A percentile compares a stretch with the other conserved stretches of the same genome.
These are phyloP conservation scores for Himalopsyche tibetana DNA, from an alignment of 2,888 invertebrate genomes.

Conservation along the genomic window DNA sequence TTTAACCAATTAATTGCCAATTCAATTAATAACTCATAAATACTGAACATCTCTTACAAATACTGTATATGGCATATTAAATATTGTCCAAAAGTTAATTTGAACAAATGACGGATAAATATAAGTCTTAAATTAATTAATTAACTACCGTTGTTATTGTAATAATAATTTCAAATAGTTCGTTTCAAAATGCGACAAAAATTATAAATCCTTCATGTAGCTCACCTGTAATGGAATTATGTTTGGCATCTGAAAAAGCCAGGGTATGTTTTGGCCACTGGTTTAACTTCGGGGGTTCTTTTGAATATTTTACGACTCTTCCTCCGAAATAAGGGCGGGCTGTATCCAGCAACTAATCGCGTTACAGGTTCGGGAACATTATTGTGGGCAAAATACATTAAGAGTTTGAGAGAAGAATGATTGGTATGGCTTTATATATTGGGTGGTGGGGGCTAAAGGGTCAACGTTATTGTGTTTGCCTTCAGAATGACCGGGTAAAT, in stretches of 20 bases:
- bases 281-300: slow-evolving; percentile 62
- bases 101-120: too few species aligned
- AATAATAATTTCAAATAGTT: too few species aligned
- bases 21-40: too few species aligned
- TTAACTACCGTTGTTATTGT: too few species aligned
- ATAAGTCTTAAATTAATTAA: too few species aligned
- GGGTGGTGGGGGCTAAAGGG: background rate
- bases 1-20: too few species aligned
- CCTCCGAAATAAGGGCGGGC: slow-evolving; percentile 58
- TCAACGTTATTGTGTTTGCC: slow-evolving; percentile 3
- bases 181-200: too few species aligned
- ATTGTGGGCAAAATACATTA: slow-evolving; percentile 57
- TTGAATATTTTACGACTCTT: slow-evolving; percentile 64
- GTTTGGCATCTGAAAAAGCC: slow-evolving; percentile 28
- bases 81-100: too few species aligned
- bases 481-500: background rate
- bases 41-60: too few species aligned
- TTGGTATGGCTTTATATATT: slow-evolving; percentile 46
- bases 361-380: slow-evolving; percentile 54
- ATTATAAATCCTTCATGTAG: too few species aligned
- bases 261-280: background rate
- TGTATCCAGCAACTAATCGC: slow-evolving; percentile 61
- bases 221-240: too few species aligned
- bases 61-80: too few species aligned
- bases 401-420: slow-evolving; percentile 55